phyloP scores from a whole-genome alignment of 1,140 invertebrate species.

The Meteorus sp. region DNA sequence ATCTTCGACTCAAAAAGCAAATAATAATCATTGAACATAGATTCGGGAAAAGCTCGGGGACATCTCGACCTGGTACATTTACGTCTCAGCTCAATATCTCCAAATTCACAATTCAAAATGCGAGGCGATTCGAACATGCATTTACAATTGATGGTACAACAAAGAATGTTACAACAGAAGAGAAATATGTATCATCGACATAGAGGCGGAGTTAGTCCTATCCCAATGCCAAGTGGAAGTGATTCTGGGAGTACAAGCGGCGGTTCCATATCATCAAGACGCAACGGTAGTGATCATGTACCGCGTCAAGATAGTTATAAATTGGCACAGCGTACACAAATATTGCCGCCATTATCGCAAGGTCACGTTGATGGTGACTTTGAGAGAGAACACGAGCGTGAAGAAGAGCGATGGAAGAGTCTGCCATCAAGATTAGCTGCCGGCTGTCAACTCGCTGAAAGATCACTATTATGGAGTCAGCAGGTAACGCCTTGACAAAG shows the following conservation, averaged over 20 bases:
- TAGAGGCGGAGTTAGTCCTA: constrained; percentile 49
- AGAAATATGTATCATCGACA: constrained; percentile 66
- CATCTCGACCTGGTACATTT: constrained; percentile 50
- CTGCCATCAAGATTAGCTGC: constrained; percentile 48
- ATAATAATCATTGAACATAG: constrained; percentile 22
- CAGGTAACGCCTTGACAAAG: constrained; percentile 49
- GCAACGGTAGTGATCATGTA: constrained; percentile 44
- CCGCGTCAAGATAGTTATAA: constrained; percentile 68
- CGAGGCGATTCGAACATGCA: constrained; percentile 47
- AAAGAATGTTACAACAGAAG: constrained; percentile 65
- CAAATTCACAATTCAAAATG: constrained; percentile 45
- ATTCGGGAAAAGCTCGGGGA: constrained; percentile 49
- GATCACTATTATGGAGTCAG: constrained; percentile 50
- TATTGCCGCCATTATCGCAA: constrained; percentile 56
- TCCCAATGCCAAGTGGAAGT: constrained; percentile 34
- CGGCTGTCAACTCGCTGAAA: constrained; percentile 49
- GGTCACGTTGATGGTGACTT: constrained; percentile 41
- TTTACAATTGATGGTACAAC: constrained; percentile 64
- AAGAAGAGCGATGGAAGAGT: constrained; percentile 53
- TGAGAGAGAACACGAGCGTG: constrained; percentile 43
- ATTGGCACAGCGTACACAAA: constrained; percentile 49
- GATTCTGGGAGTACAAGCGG: no score
- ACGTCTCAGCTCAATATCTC: constrained; percentile 42
- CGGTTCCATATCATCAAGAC: constrained; percentile 42
- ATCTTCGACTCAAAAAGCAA: background rate